Evolutionary conservation across 2,797 vertebrate genomes (phyloP), one percentile per base, ranked within the genome.

Genomic region (Acipenser ruthenus): DNA sequence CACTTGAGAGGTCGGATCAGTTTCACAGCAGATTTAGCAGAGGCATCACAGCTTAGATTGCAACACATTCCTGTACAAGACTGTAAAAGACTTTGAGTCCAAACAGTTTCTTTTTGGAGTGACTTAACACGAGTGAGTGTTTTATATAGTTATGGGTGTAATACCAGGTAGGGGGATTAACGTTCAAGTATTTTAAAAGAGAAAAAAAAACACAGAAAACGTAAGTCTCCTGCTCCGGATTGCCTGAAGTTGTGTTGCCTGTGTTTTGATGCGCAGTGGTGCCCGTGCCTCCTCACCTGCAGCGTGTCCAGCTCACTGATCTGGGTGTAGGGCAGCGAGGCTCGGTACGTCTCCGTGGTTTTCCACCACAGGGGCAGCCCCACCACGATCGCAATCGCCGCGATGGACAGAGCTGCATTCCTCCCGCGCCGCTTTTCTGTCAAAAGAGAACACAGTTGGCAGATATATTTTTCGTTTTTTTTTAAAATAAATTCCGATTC

Each of bases 321-420:
- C 70, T 92, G 86, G 13, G 78, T 79, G 76, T 92, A 92, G 10
- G 96, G 96, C 72, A 98, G 76, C 63, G 93, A 85, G 10, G 96
- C 96, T 0, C 96, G 89, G 82, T 97, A 97, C 0, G 95, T 98
- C 84, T 96, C 90, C 0, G 96, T 99, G 1, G 96, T 98, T 67
- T 91, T 92, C 96, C 95, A 98, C 96, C 96, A 99, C 23, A 99
- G 84, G 4, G 96, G 96, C 72, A 97, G 82, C 18, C 96, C 96
- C 52, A 98, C 76, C 49, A 92, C 51, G 65, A 96, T 88, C 63
- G 94, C 93, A 69, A 97, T 89, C 1, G 87, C 82, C 8, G 95
- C 95, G 69, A 98, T 94, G 67, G 92, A 91, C 67, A 96, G 76
- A 15, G 94, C 93, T 47, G 95, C 93, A 1, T 90, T 84, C 65